phyloP scores from a whole-genome alignment of 2,797 vertebrate species.

The Etheostoma nigrum region DNA sequence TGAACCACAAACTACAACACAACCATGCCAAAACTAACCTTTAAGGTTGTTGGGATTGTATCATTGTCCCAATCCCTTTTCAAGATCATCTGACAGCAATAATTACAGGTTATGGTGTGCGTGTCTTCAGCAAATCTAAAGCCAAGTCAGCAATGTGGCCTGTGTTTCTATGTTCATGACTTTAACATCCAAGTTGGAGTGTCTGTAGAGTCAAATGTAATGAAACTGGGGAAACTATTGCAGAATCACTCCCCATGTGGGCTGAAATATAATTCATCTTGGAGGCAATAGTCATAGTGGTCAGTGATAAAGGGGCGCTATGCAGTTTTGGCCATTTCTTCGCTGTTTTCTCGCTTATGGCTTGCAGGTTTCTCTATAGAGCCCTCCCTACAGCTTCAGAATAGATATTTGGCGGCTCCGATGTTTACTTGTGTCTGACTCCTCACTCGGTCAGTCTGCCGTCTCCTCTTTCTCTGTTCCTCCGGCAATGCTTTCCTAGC shows the following conservation, averaged over 20 bases:
- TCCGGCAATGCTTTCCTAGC: too few relatives aligned
- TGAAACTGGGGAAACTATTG: constrained; percentile 19
- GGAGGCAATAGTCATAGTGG: constrained; percentile 12
- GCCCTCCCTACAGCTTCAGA: too few relatives aligned
- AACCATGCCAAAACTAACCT: constrained; percentile 71
- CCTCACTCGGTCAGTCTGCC: too few relatives aligned
- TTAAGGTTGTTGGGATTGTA: constrained; percentile 67
- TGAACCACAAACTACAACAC: constrained; percentile 67
- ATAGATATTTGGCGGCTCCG: too few relatives aligned
- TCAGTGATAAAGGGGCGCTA: constrained; percentile 8
- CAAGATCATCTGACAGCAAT: constrained; percentile 62
- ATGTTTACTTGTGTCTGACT: too few relatives aligned
- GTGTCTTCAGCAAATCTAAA: constrained; percentile 51
- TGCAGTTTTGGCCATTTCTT: too few relatives aligned
- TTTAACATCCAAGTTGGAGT: constrained; percentile 24
- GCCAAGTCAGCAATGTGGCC: constrained; percentile 51
- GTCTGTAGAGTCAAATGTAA: constrained; percentile 10
- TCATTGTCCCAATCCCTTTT: constrained; percentile 53
- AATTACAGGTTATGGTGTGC: constrained; percentile 70
- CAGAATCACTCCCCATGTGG: constrained; percentile 8
- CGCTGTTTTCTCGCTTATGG: too few relatives aligned
- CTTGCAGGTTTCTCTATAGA: too few relatives aligned
- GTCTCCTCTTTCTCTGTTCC: too few relatives aligned
- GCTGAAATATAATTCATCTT: constrained; percentile 15
- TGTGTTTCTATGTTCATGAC: constrained; percentile 38